A percentile compares a stretch with the other conserved stretches of the same genome.
phyloP scores from a whole-genome alignment of 2,888 invertebrate species.

The Nephrotoma guestfalica region DNA sequence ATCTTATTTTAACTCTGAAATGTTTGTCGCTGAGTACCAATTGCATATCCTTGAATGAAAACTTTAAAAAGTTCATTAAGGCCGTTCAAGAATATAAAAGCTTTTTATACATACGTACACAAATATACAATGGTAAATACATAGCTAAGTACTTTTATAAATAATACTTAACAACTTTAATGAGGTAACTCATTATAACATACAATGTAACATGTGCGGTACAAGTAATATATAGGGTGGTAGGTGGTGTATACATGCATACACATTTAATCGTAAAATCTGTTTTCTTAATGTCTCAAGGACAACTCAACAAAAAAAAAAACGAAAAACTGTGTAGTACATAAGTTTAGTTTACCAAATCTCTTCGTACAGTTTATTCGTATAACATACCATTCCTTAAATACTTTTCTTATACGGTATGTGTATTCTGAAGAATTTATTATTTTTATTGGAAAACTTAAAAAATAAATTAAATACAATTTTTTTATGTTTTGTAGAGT shows the following conservation, averaged over 20 bases:
- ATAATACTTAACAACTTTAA: neutral
- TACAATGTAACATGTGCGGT: neutral
- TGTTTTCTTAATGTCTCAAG: neutral
- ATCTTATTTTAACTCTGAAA: too few relatives aligned
- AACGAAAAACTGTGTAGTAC: neutral
- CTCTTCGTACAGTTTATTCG: neutral
- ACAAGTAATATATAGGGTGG: neutral
- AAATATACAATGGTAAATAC: too few relatives aligned
- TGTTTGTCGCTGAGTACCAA: too few relatives aligned
- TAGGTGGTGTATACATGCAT: neutral
- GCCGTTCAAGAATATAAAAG: too few relatives aligned
- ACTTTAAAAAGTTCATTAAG: too few relatives aligned
- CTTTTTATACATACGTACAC: too few relatives aligned
- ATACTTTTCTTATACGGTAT: neutral
- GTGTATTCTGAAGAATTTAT: neutral
- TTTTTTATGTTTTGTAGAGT: neutral
- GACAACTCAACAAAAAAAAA: neutral
- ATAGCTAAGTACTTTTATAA: too few relatives aligned
- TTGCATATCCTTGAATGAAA: too few relatives aligned
- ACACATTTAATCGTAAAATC: neutral
- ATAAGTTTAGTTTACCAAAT: neutral
- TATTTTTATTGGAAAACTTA: neutral
- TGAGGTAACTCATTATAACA: neutral
- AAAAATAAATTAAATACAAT: neutral
- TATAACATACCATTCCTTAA: neutral